Base-by-base conservation (phyloP, 2,797 vertebrate species). In the Botia almorhae region DNA sequence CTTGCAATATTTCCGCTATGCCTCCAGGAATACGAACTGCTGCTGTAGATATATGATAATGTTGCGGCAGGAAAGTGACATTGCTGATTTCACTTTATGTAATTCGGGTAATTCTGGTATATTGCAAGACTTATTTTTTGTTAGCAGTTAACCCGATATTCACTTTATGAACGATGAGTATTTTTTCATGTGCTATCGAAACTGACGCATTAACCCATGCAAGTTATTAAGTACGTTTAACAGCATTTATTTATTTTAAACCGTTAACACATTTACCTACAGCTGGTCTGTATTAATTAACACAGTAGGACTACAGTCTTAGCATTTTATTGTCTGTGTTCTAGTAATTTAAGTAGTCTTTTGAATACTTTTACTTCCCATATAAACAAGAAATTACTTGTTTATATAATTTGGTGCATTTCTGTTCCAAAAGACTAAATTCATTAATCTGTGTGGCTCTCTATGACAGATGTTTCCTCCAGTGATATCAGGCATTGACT, bases 21-120 rank as follows among this genome's bases (percentile, higher is more conserved):
- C 19, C 26, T 78, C 26, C 2, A 61, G 19, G 69, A 46, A 65
- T 46, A 33, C 29, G 13, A 51, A 63, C 46, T 23, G 46, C 68
- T 63, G 46, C 69, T 55, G 46, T 8, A 43, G 58, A 39, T 69
- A 23, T 60, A 36, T 78, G 76, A 77, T 39, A 60, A 69, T 36
- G 17, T 23, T 21, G 11, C 29, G 53, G 39, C 53, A 50, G 17
- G 39, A 78, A 69, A 69, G 58, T 60, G 3, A 29, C 7, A n/a
- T 33, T 76, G 65, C 56, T 48, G 13, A 58, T 68, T 36, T 19
- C 16, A 48, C 53, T 76, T 65, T 48, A 69, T 78, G 36, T 69
- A 26, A 69, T 26, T 58, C 21, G 46, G 4, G 17, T 16, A 58
- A 69, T 26, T 46, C 16, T 69, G 7, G 17, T 21, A 58, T 50